A percentile compares a stretch with the other conserved stretches of the same genome.
Evolutionary conservation across 2,113 vertebrate species (phyloP).

Genomic region (Ophthalmolycus amberensis): DNA sequence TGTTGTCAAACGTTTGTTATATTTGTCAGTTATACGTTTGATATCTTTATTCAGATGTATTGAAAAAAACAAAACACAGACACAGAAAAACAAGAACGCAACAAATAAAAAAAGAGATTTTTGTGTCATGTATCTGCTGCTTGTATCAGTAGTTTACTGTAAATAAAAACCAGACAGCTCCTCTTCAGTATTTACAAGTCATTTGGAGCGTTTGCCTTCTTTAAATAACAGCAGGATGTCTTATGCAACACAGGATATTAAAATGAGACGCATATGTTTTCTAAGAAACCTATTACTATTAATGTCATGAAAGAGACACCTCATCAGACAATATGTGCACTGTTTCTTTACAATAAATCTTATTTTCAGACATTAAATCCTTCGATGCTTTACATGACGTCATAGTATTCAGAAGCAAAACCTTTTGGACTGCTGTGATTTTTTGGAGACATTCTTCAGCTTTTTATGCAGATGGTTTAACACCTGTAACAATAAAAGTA

Average conservation of each 20-base stretch:
- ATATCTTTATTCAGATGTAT: background rate
- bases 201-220: background rate
- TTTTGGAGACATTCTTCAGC: conserved; percentile 93
- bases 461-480: conserved; percentile 95
- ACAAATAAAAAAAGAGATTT: background rate
- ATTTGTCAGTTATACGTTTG: background rate
- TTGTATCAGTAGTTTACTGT: background rate
- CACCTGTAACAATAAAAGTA: conserved; percentile 83
- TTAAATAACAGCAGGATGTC: background rate
- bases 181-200: background rate
- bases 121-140: background rate
- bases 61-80: background rate
- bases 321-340: background rate
- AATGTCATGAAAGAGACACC: background rate
- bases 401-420: conserved; percentile 24
- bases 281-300: background rate
- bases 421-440: conserved; percentile 94
- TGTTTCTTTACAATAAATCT: background rate
- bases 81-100: background rate
- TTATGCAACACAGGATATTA: background rate
- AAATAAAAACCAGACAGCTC: background rate
- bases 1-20: too few relatives aligned
- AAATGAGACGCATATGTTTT: background rate
- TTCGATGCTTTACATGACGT: background rate
- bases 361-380: conserved; percentile 12